Base-by-base conservation (phyloP, 1,140 invertebrate genomes). In the Drosophila paulistorum region DNA sequence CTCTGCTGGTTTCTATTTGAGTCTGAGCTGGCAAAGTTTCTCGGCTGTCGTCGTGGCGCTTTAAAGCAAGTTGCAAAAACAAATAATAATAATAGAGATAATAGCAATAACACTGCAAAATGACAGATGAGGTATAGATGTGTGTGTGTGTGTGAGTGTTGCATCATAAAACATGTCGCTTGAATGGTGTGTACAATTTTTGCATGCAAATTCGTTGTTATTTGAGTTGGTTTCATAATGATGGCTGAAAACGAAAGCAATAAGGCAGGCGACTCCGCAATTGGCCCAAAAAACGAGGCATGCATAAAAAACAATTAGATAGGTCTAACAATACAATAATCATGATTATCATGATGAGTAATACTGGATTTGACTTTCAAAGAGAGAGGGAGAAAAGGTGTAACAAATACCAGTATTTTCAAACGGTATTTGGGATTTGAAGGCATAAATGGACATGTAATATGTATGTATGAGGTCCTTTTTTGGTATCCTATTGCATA, bases 41-140 rank as follows among this genome's bases (percentile, higher is more conserved):
- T 23, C 17, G 45, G 45, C 3, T 23, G 9, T 51, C 7, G 7
- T 48, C 17, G 45, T 51, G 17, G 45, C 45, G 9, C 14, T 48
- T 48, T 20, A 17, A 17, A 6, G 7, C 77, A 85, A 81, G 81
- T 85, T 84, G 81, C 81, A 81, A 85, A 84, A 85, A 85, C 63
- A 59, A 59, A 59, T 39, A 68, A 58, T 77, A 68, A 69, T 77
- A 79, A 67, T 23, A 51, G 11, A 39, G 11, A 51, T 51, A 51
- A 51, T 23, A 51, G 17, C 9, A 59, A 59, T 37, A 58, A n/a
- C 55, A 58, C 14, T 59, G 65, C 80, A 81, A 30, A 30, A 77
- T 77, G 69, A 42, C 81, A 84, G 69, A 84, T 84, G 81, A 77
- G 73, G 39, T 54, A 62, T 7, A 51, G 20, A 51, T 51, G 45